A percentile compares a stretch with the other conserved stretches of the same genome.
Conservation (phyloP, 2,888 invertebrate genomes). For the Drosophila diplacantha region DNA sequence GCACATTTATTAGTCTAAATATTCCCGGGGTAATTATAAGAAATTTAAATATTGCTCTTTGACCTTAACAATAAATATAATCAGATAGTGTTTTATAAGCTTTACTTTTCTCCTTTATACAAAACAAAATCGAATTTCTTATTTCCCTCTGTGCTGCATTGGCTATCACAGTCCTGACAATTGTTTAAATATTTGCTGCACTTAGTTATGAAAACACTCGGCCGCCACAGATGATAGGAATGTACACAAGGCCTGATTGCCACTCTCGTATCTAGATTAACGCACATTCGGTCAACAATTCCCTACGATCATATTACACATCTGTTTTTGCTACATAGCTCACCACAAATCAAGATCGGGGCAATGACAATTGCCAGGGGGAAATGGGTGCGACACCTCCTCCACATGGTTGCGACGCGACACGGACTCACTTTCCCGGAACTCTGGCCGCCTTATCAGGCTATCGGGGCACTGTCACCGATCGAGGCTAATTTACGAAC, state of each 20-base stretch:
- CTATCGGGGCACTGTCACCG: slow-evolving; percentile 18
- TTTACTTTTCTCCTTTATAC: not conserved
- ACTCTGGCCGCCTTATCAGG: slow-evolving; percentile 26
- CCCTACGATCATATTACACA: slow-evolving; percentile 8
- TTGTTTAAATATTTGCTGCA: slow-evolving; percentile 22
- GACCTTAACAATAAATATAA: no score
- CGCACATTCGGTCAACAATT: slow-evolving; percentile 17
- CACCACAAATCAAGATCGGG: slow-evolving; percentile 43
- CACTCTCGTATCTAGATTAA: slow-evolving; percentile 19
- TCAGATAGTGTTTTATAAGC: no score
- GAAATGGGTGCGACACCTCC: slow-evolving; percentile 11
- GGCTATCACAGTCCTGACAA: slow-evolving; percentile 9
- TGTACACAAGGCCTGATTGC: slow-evolving; percentile 8
- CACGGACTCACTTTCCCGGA: slow-evolving; percentile 12
- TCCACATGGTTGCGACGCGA: slow-evolving; percentile 23
- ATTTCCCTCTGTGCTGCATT: not conserved
- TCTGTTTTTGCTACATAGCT: slow-evolving; percentile 12
- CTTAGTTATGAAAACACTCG: slow-evolving; percentile 7
- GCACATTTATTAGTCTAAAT: not conserved
- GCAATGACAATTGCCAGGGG: slow-evolving; percentile 24
- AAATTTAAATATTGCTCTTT: no score
- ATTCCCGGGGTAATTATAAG: not conserved
- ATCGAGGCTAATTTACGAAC: slow-evolving; percentile 28
- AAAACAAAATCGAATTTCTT: not conserved
- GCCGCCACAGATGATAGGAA: slow-evolving; percentile 3